Conservation (phyloP, 2,113 vertebrate species). For the Hippolais icterina region DNA sequence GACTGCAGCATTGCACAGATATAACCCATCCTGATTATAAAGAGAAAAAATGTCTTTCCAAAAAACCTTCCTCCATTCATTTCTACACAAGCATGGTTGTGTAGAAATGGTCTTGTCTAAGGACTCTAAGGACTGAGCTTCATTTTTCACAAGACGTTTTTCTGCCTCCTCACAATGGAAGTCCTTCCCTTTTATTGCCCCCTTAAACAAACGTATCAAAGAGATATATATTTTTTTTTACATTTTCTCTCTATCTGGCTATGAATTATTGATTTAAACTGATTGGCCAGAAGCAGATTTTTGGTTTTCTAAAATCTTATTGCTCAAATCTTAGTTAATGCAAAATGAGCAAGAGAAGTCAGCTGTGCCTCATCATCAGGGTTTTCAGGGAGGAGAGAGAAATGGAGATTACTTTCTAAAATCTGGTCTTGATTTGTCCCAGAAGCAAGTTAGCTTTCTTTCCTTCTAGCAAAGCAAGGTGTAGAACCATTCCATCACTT, state of each 20-base stretch:
- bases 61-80: background rate
- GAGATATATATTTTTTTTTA: background rate
- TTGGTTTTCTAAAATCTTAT: background rate
- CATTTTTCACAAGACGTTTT: background rate
- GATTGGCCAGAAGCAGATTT: background rate
- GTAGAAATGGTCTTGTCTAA: no score
- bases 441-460: constrained; percentile 12
- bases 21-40: background rate
- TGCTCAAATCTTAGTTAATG: background rate
- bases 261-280: background rate
- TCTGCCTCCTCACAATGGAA: background rate
- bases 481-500: background rate
- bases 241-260: background rate
- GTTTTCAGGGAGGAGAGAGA: background rate
- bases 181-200: background rate
- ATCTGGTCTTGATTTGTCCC: background rate
- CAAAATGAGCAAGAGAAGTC: background rate
- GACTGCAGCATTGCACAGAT: background rate
- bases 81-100: background rate
- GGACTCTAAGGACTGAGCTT: background rate
- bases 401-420: background rate
- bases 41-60: background rate
- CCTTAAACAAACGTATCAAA: background rate
- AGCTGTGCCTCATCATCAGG: background rate
- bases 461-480: background rate